These are phyloP conservation scores for Pyrochroa serraticornis DNA, from an alignment of 2,888 invertebrate genomes.

Conservation along the genomic window DNA sequence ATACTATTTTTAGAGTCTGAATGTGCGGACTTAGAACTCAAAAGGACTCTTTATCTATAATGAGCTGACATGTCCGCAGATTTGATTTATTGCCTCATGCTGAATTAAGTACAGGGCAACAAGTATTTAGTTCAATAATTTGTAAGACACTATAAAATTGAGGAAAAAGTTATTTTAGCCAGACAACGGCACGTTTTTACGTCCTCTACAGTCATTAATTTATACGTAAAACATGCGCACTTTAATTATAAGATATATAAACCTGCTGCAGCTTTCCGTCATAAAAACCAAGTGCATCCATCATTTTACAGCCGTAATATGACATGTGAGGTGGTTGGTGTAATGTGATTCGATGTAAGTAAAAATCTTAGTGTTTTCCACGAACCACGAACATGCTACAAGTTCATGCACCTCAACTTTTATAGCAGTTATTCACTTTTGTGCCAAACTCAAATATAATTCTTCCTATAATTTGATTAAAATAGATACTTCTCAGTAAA, in stretches of 20 bases:
- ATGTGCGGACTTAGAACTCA: too few species aligned
- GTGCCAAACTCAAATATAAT: too few species aligned
- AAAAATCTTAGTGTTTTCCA: neutral
- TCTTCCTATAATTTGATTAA: too few species aligned
- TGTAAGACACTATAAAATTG: constrained; percentile 29
- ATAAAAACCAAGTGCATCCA: constrained; percentile 38
- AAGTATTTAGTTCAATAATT: neutral
- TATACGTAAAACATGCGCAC: constrained; percentile 37
- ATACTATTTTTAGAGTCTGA: too few species aligned
- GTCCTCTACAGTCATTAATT: constrained; percentile 36
- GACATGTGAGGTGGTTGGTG: constrained; percentile 41
- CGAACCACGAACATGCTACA: neutral
- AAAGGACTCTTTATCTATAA: too few species aligned
- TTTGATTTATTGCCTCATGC: too few species aligned
- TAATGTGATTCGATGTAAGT: constrained; percentile 37
- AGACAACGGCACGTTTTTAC: constrained; percentile 20
- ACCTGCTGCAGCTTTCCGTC: constrained; percentile 35
- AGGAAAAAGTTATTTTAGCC: constrained; percentile 36
- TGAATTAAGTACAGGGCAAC: neutral
- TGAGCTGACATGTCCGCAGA: too few species aligned
- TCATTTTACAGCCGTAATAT: constrained; percentile 39
- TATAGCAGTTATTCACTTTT: too few species aligned
- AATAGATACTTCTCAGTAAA: too few species aligned
- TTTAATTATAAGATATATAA: constrained; percentile 39
- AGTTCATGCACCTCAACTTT: too few species aligned